Evolutionary conservation across 53 echinoderm and acorn worm genomes (phyloP).

Genomic region (Glandiceps talaboti): DNA sequence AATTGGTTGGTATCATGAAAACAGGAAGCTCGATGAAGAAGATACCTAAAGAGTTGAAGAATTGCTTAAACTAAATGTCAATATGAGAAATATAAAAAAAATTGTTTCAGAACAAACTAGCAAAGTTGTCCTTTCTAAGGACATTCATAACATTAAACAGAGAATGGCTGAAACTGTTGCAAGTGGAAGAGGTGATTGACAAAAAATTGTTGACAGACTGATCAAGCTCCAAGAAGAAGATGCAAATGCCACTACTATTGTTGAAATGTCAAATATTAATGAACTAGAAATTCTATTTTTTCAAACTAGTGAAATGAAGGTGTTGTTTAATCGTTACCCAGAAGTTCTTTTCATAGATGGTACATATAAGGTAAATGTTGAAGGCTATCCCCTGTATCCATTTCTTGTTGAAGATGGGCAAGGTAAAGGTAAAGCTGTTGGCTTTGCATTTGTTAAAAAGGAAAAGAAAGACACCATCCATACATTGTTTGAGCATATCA

Average conservation of each 20-base stretch:
- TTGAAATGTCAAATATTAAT: background rate
- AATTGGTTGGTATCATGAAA: background rate
- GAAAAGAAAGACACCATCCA: background rate
- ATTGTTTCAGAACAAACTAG: background rate
- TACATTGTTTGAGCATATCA: background rate
- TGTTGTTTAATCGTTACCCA: slow-evolving; percentile 11
- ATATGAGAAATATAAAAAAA: background rate
- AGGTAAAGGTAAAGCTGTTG: slow-evolving; percentile 12
- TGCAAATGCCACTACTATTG: background rate
- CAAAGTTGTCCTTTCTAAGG: background rate
- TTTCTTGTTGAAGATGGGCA: slow-evolving; percentile 43
- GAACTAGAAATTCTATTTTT: background rate
- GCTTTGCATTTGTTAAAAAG: background rate
- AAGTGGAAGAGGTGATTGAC: background rate
- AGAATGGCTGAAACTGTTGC: background rate
- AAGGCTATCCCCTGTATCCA: slow-evolving; percentile 39
- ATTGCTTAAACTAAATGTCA: background rate
- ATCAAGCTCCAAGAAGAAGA: background rate
- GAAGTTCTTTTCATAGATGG: slow-evolving; percentile 36
- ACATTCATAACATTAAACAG: background rate
- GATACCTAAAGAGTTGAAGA: background rate
- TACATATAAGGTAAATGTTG: slow-evolving; percentile 32
- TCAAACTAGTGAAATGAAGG: background rate
- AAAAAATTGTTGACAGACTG: background rate
- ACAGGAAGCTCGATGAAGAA: background rate